These are phyloP conservation scores for Dastarcus helophoroides DNA, from an alignment of 2,888 invertebrate genomes.

Conservation along the genomic window DNA sequence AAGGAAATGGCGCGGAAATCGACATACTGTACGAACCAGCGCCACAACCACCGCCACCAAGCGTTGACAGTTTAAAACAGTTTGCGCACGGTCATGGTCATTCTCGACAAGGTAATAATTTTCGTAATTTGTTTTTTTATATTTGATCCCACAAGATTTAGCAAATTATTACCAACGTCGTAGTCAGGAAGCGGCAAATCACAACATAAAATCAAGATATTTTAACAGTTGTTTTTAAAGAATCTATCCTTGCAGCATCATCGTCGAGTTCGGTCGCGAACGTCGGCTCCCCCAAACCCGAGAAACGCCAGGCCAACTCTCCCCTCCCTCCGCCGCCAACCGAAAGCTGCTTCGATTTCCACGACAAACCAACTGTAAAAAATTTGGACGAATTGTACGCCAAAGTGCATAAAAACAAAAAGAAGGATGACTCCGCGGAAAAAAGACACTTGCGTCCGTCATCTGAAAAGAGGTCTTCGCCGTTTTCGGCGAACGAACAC, in stretches of 20 bases:
- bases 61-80: conserved; percentile 49
- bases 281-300: conserved; percentile 78
- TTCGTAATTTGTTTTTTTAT: too few species aligned
- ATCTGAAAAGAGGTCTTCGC: conserved; percentile 9
- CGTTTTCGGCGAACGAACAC: conserved; percentile 30
- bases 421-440: conserved; percentile 18
- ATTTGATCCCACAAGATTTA: too few species aligned
- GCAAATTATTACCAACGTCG: too few species aligned
- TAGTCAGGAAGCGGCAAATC: too few species aligned
- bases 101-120: conserved; percentile 44
- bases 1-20: conserved; percentile 12
- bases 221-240: too few species aligned
- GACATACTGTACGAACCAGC: conserved; percentile 34
- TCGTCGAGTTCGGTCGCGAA: conserved; percentile 51
- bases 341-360: conserved; percentile 32
- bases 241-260: conserved; percentile 40
- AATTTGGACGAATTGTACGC: conserved; percentile 86
- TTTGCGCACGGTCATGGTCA: conserved; percentile 48
- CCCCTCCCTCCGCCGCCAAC: conserved; percentile 64
- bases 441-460: conserved; percentile 10
- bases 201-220: too few species aligned
- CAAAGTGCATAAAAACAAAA: conserved; percentile 62
- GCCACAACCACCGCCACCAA: conserved; percentile 49
- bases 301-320: conserved; percentile 81
- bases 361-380: conserved; percentile 33